Evolutionary conservation across 2,113 vertebrate genomes (phyloP).

Genomic region (Oryzias curvinotus): DNA sequence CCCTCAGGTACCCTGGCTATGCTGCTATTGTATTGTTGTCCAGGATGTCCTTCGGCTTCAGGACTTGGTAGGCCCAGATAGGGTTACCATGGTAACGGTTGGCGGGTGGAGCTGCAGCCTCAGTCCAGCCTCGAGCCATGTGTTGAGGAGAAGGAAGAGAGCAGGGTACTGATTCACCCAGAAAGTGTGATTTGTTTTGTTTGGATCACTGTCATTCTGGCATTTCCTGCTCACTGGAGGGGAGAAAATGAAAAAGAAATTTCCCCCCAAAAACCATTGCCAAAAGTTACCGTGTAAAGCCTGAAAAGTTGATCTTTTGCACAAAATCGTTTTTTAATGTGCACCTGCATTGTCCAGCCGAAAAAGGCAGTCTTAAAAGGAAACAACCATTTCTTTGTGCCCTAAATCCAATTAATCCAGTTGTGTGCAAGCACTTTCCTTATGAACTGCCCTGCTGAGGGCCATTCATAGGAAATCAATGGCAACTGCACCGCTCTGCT

Average conservation of each 20-base stretch:
- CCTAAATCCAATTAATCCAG: constrained; percentile 61
- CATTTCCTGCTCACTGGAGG: not conserved
- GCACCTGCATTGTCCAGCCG: not conserved
- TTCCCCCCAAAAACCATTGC: not conserved
- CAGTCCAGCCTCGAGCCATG: constrained; percentile 70
- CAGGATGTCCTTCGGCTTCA: constrained; percentile 79
- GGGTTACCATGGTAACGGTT: constrained; percentile 77
- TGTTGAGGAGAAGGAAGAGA: constrained; percentile 58
- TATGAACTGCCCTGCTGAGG: constrained; percentile 66
- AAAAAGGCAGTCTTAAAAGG: constrained; percentile 10
- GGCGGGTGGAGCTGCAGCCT: constrained; percentile 71
- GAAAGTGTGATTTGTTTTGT: constrained; percentile 50
- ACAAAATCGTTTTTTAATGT: not conserved
- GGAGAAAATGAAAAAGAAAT: not conserved
- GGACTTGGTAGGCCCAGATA: constrained; percentile 80
- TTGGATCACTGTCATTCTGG: constrained; percentile 27
- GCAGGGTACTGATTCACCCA: constrained; percentile 24
- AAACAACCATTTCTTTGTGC: constrained; percentile 16
- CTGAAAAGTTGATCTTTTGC: constrained; percentile 16
- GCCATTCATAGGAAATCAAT: constrained; percentile 77
- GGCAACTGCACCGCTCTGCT: constrained; percentile 49
- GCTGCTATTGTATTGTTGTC: constrained; percentile 79
- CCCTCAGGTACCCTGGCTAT: constrained; percentile 72
- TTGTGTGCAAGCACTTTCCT: constrained; percentile 50
- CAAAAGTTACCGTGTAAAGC: not conserved